Base-by-base conservation (phyloP, 2,797 vertebrate species). In the Alfaro cultratus region DNA sequence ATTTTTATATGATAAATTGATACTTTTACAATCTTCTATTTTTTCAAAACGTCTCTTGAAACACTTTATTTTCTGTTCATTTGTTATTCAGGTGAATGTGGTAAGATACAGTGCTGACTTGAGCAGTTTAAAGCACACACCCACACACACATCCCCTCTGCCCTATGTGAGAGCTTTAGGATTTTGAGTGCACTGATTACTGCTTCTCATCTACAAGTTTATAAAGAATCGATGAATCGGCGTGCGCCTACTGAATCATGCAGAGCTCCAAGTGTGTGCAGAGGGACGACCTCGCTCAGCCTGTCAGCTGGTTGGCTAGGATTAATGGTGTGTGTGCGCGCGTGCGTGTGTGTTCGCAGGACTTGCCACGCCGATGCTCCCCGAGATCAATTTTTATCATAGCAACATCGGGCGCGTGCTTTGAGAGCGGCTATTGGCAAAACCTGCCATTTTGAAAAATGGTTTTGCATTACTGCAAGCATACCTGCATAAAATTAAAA, bases 181-280 rank as follows among this genome's bases (percentile, higher is more conserved):
- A 55, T 70, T 78, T 57, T 76, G 74, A 76, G 73, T 49, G 74
- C 85, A 36, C 87, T 83, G 80, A 91, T 88, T 78, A 85, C 85
- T 83, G 82, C 53, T 71, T 90, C 92, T 91, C 88, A 87, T 93
- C 89, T 91, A 90, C 91, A 90, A 89, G 87, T 87, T 93, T 89
- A 89, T 90, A 88, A 87, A 76, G 85, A 90, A 93, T 94, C 91
- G 82, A 94, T 93, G 90, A 87, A 85, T 88, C 36, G 12, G 60
- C 45, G 51, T 77, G 31, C 83, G 80, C 70, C 77, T 83, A 77
- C 80, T 88, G 87, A 93, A 92, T 88, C 87, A 92, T 88, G 85
- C 90, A 91, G 79, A 80, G 75, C 79, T 83, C 75, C 77, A 77
- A 57, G 82, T 78, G 85, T 47, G 73, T 55, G 80, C 75, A 11